Conservation (phyloP, 35 echinoderm and acorn worm species). For the Lytechinus pictus region DNA sequence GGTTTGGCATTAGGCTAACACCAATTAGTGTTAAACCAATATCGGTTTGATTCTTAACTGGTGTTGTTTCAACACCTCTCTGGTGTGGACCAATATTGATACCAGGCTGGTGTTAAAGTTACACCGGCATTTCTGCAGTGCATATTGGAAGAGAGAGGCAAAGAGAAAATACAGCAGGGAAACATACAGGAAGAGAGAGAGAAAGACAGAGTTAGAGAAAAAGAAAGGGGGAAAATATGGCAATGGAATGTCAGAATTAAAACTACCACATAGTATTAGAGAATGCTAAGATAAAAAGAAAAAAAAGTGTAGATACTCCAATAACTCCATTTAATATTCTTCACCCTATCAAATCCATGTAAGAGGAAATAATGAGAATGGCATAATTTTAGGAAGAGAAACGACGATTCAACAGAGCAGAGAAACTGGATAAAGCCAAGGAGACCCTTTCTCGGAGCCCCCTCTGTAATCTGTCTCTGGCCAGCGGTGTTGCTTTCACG, state of each 20-base stretch:
- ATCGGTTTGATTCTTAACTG: too few relatives aligned
- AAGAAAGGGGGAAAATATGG: neutral
- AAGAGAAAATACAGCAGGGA: too few relatives aligned
- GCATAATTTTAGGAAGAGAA: neutral
- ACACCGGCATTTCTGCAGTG: too few relatives aligned
- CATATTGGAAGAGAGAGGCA: too few relatives aligned
- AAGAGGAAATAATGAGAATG: neutral
- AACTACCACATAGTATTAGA: too few relatives aligned
- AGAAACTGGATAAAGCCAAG: neutral
- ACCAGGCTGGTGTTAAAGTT: too few relatives aligned
- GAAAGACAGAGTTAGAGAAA: neutral
- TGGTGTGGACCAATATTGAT: too few relatives aligned
- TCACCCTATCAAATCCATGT: neutral
- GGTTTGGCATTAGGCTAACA: too few relatives aligned
- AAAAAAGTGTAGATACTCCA: neutral
- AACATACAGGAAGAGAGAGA: neutral
- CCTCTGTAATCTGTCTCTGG: neutral
- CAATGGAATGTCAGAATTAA: too few relatives aligned
- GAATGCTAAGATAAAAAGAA: neutral
- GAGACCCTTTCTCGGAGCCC: neutral
- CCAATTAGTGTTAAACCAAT: too few relatives aligned
- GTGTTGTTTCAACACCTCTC: too few relatives aligned
- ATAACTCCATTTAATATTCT: neutral
- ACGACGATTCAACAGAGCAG: neutral
- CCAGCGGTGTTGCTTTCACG: conserved; percentile 15